Base-by-base conservation (phyloP, 2,797 vertebrate species). In the Rhinella marina region DNA sequence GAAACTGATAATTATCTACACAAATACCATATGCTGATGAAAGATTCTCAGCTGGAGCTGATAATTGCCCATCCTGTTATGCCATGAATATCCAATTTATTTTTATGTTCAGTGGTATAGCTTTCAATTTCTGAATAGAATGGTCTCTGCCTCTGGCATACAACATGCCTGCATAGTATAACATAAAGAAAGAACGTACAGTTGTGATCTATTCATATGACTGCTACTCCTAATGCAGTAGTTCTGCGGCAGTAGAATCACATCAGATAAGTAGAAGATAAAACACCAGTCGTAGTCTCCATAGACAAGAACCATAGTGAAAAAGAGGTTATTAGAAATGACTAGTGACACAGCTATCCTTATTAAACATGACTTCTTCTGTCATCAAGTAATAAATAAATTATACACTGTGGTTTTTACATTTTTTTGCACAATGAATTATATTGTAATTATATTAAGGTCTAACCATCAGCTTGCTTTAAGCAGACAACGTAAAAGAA, bases 391-490 rank as follows among this genome's bases (percentile, higher is more conserved):
- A 77, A 77, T 85, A 85, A 27, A n/a, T 85, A 77, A 77, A 85
- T 77, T 64, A 85, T 78, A 64, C n/a, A 17, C n/a, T 66, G 25
- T 59, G 54, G 14, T 54, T 32, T 85, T 77, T 77, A 57, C 80
- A 62, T 68, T 54, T 86, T 41, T 23, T 27, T 50, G 54, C 66
- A 81, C 52, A 68, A 57, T 72, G 50, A 52, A 19, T 29, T 41
- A 72, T 27, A 86, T 48, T 81, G 23, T 48, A 81, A 86, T 72
- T 85, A 85, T 62, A 64, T 16, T 85, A 85, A 85, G 64, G 73
- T 23, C 84, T 25, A 81, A 70, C 27, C 73, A 32, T 85, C 59
- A 64, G 73, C 41, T 64, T 85, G 23, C 41, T 64, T 17, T 52
- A 77, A 78, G 73, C 17, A 66, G 59, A 13, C n/a, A 78, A 77